Evolutionary conservation across 2,113 vertebrate species (phyloP), one percentile per base, ranked within the genome.

Genomic region (Megatriorchis doriae): DNA sequence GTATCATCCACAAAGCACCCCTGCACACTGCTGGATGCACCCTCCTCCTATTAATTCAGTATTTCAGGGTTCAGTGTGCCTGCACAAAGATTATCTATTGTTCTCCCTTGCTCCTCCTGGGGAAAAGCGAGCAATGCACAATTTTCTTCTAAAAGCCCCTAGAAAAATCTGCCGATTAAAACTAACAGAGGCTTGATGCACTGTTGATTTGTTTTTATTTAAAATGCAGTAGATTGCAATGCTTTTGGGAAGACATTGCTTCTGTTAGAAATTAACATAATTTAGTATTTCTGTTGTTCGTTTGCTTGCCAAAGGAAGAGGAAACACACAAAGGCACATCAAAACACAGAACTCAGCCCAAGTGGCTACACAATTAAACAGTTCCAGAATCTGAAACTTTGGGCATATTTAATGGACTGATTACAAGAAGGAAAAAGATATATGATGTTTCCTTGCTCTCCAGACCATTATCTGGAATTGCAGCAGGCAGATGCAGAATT

Each of bases 81-180:
- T 36, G 50, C 79, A 42, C 19, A 5, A 47, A 55, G 38, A 67
- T 50, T 16, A 75, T 29, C 81, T 59, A 75, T 70, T 89, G 84
- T 50, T 82, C 78, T 66, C 40, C 42, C 48, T 56, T 17, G 2
- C 61, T 94, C 3, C 70, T 95, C 86, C 88, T 7, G 65, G 48
- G 72, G 65, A 94, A 91, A 61, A 19, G 16, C 1, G 5, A 92
- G 56, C 56, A 40, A 81, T 3, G 43, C 62, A 53, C 74, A 31
- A 58, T 93, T 93, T 29, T 19, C 81, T 82, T 58, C 86, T 89
- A 65, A 95, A 94, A 82, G 61, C 66, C 53, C 66, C 74, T 53
- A 43, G 77, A 81, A 96, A 94, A 94, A 80, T n/a, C 81, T 48
- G 65, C 75, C 85, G 83, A 93, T 94, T 72, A 75, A 89, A 96